Percentiles rank a stretch among this genome's conserved stretches.
These are phyloP conservation scores for Campoletis sonorensis DNA, from an alignment of 1,140 invertebrate genomes.

Conservation along the genomic window DNA sequence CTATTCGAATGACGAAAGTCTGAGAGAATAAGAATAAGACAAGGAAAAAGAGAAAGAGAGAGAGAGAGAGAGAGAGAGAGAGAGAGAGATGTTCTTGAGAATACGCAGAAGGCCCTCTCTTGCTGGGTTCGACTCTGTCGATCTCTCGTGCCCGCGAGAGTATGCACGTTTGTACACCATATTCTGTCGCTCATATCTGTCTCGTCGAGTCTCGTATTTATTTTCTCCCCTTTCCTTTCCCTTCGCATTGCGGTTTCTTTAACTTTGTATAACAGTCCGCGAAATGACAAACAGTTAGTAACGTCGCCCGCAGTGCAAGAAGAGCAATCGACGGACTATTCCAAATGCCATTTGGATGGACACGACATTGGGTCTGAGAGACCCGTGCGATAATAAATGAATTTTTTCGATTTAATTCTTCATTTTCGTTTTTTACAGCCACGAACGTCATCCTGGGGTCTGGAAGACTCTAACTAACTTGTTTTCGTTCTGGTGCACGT, in stretches of 20 bases:
- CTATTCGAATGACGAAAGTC: conserved; percentile 4
- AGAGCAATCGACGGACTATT: no score
- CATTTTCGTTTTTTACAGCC: not conserved
- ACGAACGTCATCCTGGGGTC: not conserved
- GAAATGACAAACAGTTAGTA: not conserved
- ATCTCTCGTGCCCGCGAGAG: not conserved
- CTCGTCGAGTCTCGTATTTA: conserved; percentile 53
- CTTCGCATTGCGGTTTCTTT: not conserved
- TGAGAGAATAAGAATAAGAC: not conserved
- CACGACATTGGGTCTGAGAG: not conserved
- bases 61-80: not conserved
- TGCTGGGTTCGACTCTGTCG: conserved; percentile 12
- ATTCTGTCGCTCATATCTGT: conserved; percentile 52
- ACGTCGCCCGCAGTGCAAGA: no score
- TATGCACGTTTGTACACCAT: conserved; percentile 2
- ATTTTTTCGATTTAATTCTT: no score
- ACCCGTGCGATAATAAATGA: no score
- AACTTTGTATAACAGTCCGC: not conserved
- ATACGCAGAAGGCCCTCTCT: conserved; percentile 66
- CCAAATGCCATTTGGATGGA: not conserved
- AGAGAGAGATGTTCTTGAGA: conserved; percentile 62
- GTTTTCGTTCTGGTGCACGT: no score
- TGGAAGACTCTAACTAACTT: no score
- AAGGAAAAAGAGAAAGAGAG: not conserved
- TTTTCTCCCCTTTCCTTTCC: not conserved